Percentiles rank a stretch among this genome's conserved stretches.
Conservation (phyloP, 2,113 vertebrate genomes). For the Struthio camelus region DNA sequence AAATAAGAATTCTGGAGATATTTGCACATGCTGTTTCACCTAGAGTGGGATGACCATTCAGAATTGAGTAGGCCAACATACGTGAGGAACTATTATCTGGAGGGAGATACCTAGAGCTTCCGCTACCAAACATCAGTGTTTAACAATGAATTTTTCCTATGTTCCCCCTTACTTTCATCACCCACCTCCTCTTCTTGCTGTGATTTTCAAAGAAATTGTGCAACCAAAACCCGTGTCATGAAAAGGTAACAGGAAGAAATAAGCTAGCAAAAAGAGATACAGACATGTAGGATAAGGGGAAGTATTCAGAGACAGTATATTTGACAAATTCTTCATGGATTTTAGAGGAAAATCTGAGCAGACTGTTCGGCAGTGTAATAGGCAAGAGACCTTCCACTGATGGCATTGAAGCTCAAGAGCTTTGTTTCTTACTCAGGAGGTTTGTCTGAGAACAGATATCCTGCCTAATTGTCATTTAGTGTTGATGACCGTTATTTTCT, state of each 20-base stretch:
- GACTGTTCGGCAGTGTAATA: neutral
- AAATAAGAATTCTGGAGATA: too few species aligned
- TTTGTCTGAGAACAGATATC: neutral
- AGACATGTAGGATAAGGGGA: neutral
- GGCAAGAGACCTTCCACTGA: neutral
- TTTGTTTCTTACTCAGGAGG: neutral
- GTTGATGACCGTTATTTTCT: neutral
- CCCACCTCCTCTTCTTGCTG: neutral
- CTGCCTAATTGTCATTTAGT: neutral
- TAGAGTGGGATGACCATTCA: too few species aligned
- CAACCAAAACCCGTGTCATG: neutral
- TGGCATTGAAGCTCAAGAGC: neutral
- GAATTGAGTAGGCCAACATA: too few species aligned
- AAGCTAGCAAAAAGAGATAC: neutral
- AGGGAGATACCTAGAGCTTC: too few species aligned
- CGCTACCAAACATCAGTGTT: too few species aligned
- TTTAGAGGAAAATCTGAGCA: neutral
- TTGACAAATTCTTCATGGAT: neutral
- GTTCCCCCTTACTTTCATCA: neutral
- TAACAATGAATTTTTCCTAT: too few species aligned
- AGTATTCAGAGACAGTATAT: neutral
- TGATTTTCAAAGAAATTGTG: neutral
- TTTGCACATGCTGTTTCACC: too few species aligned
- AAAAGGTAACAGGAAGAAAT: neutral
- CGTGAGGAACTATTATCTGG: too few species aligned